phyloP scores from a whole-genome alignment of 2,113 vertebrate genomes.

The Cochlearius cochlearius region DNA sequence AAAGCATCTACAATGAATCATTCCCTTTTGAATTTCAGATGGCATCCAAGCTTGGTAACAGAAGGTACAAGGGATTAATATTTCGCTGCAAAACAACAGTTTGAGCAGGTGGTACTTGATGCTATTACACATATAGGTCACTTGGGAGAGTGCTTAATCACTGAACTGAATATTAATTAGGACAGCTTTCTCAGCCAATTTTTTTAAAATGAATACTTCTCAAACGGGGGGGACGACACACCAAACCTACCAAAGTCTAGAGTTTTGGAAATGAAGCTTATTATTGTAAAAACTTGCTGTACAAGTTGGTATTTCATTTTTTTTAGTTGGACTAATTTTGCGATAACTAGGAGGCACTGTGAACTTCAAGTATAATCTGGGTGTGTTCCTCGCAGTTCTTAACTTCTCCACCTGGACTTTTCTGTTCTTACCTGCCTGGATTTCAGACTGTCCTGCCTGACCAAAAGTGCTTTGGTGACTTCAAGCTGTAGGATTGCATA shows the following conservation, averaged over 20 bases:
- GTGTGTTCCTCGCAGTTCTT: not conserved
- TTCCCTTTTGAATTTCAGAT: conserved; percentile 43
- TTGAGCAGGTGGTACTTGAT: conserved; percentile 63
- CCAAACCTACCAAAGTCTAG: not conserved
- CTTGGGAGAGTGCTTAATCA: conserved; percentile 54
- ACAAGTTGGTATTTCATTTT: fast-evolving
- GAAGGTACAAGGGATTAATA: conserved; percentile 53
- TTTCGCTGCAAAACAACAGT: conserved; percentile 45
- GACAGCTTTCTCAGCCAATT: conserved; percentile 5
- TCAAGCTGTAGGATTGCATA: not conserved
- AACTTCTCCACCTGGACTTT: not conserved
- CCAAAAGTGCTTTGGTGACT: not conserved
- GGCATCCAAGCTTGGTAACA: conserved; percentile 43
- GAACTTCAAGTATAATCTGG: not conserved
- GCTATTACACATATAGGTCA: conserved; percentile 56
- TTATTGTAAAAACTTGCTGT: not conserved
- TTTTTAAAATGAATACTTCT: not conserved
- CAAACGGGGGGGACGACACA: fast-evolving
- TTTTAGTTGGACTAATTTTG: not conserved
- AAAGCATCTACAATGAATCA: conserved; percentile 30
- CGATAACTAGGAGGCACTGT: not conserved
- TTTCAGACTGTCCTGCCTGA: not conserved
- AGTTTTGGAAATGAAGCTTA: not conserved
- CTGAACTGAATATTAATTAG: conserved; percentile 66
- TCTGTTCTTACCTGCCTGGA: not conserved